Base-by-base conservation (phyloP, 2,113 vertebrate species). In the Channa maculata region DNA sequence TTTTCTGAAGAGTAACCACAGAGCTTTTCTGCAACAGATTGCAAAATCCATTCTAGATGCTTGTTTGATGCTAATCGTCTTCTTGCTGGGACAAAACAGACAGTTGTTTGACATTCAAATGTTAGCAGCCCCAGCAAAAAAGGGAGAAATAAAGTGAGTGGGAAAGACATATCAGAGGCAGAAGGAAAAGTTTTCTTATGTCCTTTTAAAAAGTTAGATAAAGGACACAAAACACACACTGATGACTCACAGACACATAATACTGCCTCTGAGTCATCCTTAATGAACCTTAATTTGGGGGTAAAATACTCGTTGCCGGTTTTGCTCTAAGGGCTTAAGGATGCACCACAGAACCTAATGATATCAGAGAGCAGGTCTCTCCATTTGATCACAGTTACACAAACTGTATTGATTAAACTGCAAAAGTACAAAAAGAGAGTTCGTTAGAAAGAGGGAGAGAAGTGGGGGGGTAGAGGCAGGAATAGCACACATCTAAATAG, bases 201-300 rank as follows among this genome's bases (percentile, higher is more conserved):
- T 33, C 57, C 41, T 45, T 41, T 59, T 66, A 36, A 70, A 75
- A 73, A 75, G 50, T 52, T 64, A 41, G 50, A 63, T 39, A 55
- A 64, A 58, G 48, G 45, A 57, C 64, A 75, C 7, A 68, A 73
- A 82, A 84, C 44, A 63, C 15, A 41, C 63, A 63, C 11, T 12
- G 72, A 70, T 75, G 76, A 86, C 45, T 81, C 71, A 88, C 52
- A 77, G 70, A 79, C 58, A 65, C 50, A 62, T 41, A 65, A 70
- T 62, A 69, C 33, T 60, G 50, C 71, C 63, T 14, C 66, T 80
- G 85, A 91, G 71, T 92, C 86, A 91, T 86, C 65, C 33, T 53
- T 71, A 83, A 82, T 85, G 24, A 88, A 74, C 71, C 70, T 75
- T 79, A 79, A 90, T 82, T 88, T 75, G 6, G 38, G 46, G 78